phyloP scores from a whole-genome alignment of 2,888 invertebrate genomes.

The Eupithecia tripunctaria region DNA sequence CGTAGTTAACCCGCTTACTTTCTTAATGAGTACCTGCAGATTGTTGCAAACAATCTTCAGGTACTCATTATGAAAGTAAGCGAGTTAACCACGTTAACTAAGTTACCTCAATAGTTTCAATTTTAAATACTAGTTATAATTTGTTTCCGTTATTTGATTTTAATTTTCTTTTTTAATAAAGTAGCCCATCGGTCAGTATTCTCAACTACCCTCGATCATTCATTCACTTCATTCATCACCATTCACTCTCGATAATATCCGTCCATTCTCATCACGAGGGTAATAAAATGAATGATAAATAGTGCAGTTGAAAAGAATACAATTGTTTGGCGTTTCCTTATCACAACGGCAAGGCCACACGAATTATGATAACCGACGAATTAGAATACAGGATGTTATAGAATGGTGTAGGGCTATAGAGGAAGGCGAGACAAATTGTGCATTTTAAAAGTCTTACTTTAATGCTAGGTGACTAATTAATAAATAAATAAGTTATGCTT shows the following conservation, averaged over 20 bases:
- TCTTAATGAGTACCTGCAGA: too few relatives aligned
- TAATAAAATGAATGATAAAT: conserved; percentile 39
- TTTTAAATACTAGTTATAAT: too few relatives aligned
- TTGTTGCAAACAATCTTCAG: too few relatives aligned
- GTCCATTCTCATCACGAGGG: conserved; percentile 3
- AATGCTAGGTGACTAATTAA: not conserved
- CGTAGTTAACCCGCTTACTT: too few relatives aligned
- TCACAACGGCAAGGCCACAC: conserved; percentile 74
- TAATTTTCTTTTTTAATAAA: too few relatives aligned
- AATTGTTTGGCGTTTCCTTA: conserved; percentile 59
- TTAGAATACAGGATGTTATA: conserved; percentile 72
- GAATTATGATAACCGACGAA: conserved; percentile 72
- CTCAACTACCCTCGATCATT: not conserved
- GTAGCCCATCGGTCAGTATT: not conserved
- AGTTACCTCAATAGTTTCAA: too few relatives aligned
- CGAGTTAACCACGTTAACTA: too few relatives aligned
- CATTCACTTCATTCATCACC: not conserved
- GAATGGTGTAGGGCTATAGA: conserved; percentile 12
- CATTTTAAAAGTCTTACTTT: not conserved
- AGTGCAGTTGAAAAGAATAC: conserved; percentile 61
- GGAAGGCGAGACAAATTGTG: not conserved
- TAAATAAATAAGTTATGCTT: too few relatives aligned
- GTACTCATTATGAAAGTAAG: too few relatives aligned
- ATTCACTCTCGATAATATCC: not conserved
- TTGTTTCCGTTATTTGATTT: too few relatives aligned